Percentiles rank a stretch among this genome's conserved stretches.
Evolutionary conservation across 1,140 invertebrate species (phyloP).

Genomic region (Drosophila eugracilis): DNA sequence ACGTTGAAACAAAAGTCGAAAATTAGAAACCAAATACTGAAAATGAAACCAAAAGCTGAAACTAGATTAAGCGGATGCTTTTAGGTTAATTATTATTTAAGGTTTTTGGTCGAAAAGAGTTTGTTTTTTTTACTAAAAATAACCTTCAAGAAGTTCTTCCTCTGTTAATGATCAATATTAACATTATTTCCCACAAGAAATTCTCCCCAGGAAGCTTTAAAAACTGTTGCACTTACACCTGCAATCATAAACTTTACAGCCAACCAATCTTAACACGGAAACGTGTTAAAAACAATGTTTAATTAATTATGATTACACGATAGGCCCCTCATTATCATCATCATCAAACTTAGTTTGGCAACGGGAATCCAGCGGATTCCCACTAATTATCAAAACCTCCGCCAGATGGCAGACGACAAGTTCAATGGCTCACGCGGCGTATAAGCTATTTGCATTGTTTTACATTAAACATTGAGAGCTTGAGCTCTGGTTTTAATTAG

Average conservation of each 20-base stretch:
- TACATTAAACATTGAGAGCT: conserved; percentile 48
- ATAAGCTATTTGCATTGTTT: conserved; percentile 68
- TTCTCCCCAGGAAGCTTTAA: no score
- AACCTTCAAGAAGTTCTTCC: no score
- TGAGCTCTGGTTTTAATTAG: conserved; percentile 65
- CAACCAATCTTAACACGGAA: conserved; percentile 51
- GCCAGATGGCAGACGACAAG: conserved; percentile 59
- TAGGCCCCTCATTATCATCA: conserved; percentile 5
- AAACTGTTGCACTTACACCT: conserved; percentile 16
- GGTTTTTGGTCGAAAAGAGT: background rate
- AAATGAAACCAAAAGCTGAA: conserved; percentile 30
- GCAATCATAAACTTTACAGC: conserved; percentile 23
- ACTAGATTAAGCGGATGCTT: conserved; percentile 58
- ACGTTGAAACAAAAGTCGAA: conserved; percentile 25
- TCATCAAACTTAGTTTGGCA: conserved; percentile 11
- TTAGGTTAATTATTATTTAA: conserved; percentile 26
- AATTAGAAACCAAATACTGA: conserved; percentile 34
- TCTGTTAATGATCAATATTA: no score
- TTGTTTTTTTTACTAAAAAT: background rate
- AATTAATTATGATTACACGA: conserved; percentile 45
- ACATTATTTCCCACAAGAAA: conserved; percentile 31
- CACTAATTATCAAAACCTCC: conserved; percentile 36
- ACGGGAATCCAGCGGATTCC: conserved; percentile 3
- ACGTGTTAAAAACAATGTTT: conserved; percentile 31
- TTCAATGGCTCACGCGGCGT: conserved; percentile 67